These are phyloP conservation scores for Nymphalis c-album DNA, from an alignment of 2,888 invertebrate genomes.

Conservation along the genomic window DNA sequence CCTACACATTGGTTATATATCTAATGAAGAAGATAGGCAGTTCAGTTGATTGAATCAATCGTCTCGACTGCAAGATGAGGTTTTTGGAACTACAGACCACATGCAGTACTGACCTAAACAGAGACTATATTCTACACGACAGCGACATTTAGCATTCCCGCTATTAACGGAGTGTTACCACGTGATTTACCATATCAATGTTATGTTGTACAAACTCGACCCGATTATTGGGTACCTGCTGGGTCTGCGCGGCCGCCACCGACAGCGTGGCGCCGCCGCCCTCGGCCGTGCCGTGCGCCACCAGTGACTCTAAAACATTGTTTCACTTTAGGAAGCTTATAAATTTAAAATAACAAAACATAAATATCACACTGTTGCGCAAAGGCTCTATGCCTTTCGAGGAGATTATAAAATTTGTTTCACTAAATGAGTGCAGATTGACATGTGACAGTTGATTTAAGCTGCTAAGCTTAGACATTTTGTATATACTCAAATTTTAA, in stretches of 20 bases:
- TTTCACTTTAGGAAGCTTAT: too few relatives aligned
- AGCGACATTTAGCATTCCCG: slow-evolving; percentile 68
- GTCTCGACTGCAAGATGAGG: not conserved
- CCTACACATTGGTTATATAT: not conserved
- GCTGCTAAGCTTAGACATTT: too few relatives aligned
- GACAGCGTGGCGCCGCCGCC: slow-evolving; percentile 58
- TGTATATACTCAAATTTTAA: too few relatives aligned
- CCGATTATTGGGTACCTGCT: slow-evolving; percentile 80
- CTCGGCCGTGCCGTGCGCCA: slow-evolving; percentile 76
- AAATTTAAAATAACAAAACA: not conserved
- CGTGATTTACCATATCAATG: slow-evolving; percentile 80
- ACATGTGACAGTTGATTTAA: too few relatives aligned
- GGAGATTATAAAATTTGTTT: too few relatives aligned
- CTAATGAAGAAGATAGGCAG: not conserved
- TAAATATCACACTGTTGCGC: too few relatives aligned
- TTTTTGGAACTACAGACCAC: not conserved
- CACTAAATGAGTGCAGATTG: too few relatives aligned
- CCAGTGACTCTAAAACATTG: slow-evolving; percentile 60
- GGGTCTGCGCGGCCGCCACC: slow-evolving; percentile 63
- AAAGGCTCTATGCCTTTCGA: too few relatives aligned
- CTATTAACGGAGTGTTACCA: slow-evolving; percentile 69
- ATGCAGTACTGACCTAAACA: slow-evolving; percentile 17
- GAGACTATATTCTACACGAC: slow-evolving; percentile 49
- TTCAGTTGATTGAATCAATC: not conserved
- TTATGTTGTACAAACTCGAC: slow-evolving; percentile 81